A percentile compares a stretch with the other conserved stretches of the same genome.
Conservation (phyloP, 2,113 vertebrate genomes). For the Bos javanicus region DNA sequence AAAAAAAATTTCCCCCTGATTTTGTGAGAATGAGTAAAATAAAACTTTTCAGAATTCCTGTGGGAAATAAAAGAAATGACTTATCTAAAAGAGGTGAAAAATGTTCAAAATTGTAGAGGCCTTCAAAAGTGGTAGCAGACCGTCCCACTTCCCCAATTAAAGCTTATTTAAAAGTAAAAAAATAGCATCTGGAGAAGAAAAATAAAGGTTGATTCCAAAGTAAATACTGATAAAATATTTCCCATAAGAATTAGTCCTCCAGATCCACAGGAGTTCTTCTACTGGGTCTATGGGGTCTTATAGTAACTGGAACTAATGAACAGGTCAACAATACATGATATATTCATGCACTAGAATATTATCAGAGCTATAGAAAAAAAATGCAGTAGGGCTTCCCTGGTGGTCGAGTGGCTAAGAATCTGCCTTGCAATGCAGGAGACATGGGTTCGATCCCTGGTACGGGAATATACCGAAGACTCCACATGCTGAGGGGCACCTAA, state of each 20-base stretch:
- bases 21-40: not conserved
- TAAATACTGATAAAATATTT: not conserved
- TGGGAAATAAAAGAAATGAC: not conserved
- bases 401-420: not conserved
- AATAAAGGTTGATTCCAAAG: not conserved
- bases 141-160: not conserved
- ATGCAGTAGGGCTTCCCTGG: not conserved
- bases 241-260: not conserved
- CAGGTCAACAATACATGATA: not conserved
- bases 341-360: not conserved
- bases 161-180: not conserved
- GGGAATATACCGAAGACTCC: not conserved
- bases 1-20: not conserved
- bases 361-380: not conserved
- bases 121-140: not conserved
- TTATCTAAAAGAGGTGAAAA: not conserved
- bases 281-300: not conserved
- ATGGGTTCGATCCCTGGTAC: not conserved
- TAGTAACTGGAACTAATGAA: not conserved
- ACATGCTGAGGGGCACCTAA: not conserved
- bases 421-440: not conserved
- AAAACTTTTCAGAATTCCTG: not conserved
- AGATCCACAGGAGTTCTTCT: not conserved
- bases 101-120: not conserved
- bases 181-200: not conserved